phyloP scores from a whole-genome alignment of 2,888 invertebrate species.

The Hydropsyche betteni region DNA sequence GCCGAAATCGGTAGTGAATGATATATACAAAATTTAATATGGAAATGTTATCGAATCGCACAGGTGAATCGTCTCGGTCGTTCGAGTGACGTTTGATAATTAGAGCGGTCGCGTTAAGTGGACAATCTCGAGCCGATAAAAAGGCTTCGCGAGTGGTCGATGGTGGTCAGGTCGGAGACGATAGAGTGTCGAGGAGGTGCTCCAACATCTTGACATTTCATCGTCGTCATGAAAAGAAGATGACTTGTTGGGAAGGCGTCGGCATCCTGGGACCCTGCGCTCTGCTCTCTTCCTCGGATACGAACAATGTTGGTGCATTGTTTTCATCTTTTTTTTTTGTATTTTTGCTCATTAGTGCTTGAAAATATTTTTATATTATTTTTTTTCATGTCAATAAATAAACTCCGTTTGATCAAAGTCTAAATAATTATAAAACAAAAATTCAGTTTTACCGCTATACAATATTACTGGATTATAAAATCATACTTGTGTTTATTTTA shows the following conservation, averaged over 20 bases:
- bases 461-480: too few relatives aligned
- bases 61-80: too few relatives aligned
- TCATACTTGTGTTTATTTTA: too few relatives aligned
- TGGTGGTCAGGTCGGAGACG: slow-evolving; percentile 52
- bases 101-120: too few relatives aligned
- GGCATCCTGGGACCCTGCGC: slow-evolving; percentile 66
- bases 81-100: too few relatives aligned
- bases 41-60: too few relatives aligned
- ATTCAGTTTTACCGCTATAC: too few relatives aligned
- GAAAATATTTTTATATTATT: too few relatives aligned
- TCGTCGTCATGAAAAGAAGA: slow-evolving; percentile 56
- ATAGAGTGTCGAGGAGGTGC: slow-evolving; percentile 54
- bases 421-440: too few relatives aligned
- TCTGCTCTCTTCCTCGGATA: slow-evolving; percentile 63
- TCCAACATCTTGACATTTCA: background rate
- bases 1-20: background rate
- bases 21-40: background rate
- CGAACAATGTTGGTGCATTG: slow-evolving; percentile 53
- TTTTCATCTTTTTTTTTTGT: background rate
- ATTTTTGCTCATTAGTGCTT: too few relatives aligned
- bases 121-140: slow-evolving; percentile 2
- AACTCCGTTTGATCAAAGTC: too few relatives aligned
- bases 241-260: slow-evolving; percentile 68
- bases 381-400: too few relatives aligned
- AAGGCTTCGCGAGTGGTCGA: background rate